Base-by-base conservation (phyloP, 2,888 invertebrate species). In the Diabrotica balteata region DNA sequence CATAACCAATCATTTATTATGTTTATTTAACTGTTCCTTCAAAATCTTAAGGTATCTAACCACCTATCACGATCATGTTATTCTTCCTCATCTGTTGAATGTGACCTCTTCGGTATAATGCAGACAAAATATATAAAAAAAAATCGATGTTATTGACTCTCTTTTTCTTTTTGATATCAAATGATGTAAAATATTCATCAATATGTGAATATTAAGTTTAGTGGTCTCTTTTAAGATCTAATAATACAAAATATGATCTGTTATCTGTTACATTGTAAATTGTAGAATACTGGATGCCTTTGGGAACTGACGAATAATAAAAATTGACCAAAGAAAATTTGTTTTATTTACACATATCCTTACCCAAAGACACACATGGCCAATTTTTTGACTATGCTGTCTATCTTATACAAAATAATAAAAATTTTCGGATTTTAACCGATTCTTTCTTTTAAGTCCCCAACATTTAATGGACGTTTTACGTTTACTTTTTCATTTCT, bases 251-350 rank as follows among this genome's bases (percentile, higher is more conserved):
- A 70, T 63, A 65, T 66, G 67, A 68, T 70, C 70, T 67, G 71
- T 71, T 71, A 67, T 70, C 68, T 71, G 69, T 72, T 69, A 72
- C 72, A 70, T 49, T 75, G 67, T 75, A 75, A 72, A 72, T 74
- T 68, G 72, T 72, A 72, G 72, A 66, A 66, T 70, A 69, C 72
- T 73, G 74, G 71, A 72, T 73, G 69, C 66, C 59, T 68, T 75
- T 73, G 72, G 74, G 77, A 76, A 77, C 77, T 77, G 77, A 76
- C 71, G 75, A 75, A 72, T 76, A 72, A 75, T 73, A 73, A 73
- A 75, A 69, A 69, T 58, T 69, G 69, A 69, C 69, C 69, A 69
- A 69, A 66, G 61, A 66, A 66, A 50, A 52, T 11, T 45, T 22
- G 9, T 53, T 58, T 68, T 32, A 32, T 32, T 32, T 32, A 32